Evolutionary conservation across 2,888 invertebrate genomes (phyloP), one percentile per base, ranked within the genome.

Genomic region (Ganaspis brasiliensis): DNA sequence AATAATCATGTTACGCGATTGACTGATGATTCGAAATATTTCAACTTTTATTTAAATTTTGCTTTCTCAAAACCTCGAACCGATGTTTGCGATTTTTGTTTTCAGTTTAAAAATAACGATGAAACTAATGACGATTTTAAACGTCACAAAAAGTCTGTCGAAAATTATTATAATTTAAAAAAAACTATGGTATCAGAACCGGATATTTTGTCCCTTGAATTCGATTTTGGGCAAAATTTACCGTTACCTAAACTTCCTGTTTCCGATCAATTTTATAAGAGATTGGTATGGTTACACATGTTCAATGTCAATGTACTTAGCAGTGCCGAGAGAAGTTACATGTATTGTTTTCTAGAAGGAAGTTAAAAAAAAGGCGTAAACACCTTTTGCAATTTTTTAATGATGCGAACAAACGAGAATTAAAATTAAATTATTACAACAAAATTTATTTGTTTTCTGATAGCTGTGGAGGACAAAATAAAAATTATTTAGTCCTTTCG

Each of bases 171-270:
- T 40, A 21, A 8, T 1, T 16, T 74, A 12, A 77, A 77, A 80
- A 56, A 75, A 37, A 10, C 9, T 19, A 73, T 80, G 70, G 26
- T 80, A 10, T 19, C 61, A 3, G 76, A 78, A 10, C 57, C 72
- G 40, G 57, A 74, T 37, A 72, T 67, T 8, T 67, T 81, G 16
- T 63, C 56, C 31, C 26, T 77, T 0, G 82, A 81, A 70, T 81
- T 81, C 52, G 81, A 82, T 74, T 82, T 75, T 59, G 80, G 76
- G 19, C 82, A 82, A 76, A 81, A 81, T 40, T 77, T 82, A 40
- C 73, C 79, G 0, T 19, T 80, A 31, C 83, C 82, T 6, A 82
- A 81, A 78, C 10, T 83, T 63, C 81, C 83, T 0, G 78, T 79
- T 6, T 75, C 77, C 19, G 78, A 74, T 8, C 82, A 83, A 63